Evolutionary conservation across 2,888 invertebrate genomes (phyloP), one percentile per base, ranked within the genome.

Genomic region (Endotricha flammealis): DNA sequence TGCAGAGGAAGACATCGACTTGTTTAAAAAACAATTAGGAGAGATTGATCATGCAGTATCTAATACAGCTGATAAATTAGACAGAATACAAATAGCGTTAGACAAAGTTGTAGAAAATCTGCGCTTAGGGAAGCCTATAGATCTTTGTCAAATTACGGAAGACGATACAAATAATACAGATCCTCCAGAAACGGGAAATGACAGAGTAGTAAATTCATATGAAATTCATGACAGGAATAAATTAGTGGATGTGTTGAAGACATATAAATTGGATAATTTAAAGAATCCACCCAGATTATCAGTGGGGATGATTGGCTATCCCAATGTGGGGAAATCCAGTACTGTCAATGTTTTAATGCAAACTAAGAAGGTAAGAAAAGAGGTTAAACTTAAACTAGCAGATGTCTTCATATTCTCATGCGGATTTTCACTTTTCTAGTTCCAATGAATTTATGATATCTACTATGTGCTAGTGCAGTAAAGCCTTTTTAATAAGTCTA

Each of bases 241-340:
- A 53, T 77, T 98, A 14, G 89, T 97, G 32, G 79, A 89, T 22
- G 87, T 95, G 9, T 90, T 98, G 39, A 91, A 90, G 53, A 82
- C 79, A 5, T 61, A 57, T 80, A 87, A 68, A 72, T 69, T 64
- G 75, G 80, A 12, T 57, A 85, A 49, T 13, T 58, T 78, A 39
- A 85, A 83, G 47, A 82, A 79, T 63, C 78, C 80, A 1, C 82
- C 81, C n/a, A 66, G 92, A 16, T 89, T 93, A 4, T 95, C 95
- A n/a, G 91, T 97, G 39, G 97, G 98, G 4, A 89, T 98, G 73
- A 98, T 99, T 39, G 99, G 99, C 1, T 99, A 99, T 83, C 99
- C 99, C 0, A 99, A 99, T 88, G 99, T 99, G 1, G 99, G 99
- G n/a, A 99, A 99, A 79, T 99, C 98, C 75, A 99, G 99, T 42